Percentiles rank a stretch among this genome's conserved stretches.
Evolutionary conservation across 2,888 invertebrate species (phyloP).

Genomic region (Norana najaformis): DNA sequence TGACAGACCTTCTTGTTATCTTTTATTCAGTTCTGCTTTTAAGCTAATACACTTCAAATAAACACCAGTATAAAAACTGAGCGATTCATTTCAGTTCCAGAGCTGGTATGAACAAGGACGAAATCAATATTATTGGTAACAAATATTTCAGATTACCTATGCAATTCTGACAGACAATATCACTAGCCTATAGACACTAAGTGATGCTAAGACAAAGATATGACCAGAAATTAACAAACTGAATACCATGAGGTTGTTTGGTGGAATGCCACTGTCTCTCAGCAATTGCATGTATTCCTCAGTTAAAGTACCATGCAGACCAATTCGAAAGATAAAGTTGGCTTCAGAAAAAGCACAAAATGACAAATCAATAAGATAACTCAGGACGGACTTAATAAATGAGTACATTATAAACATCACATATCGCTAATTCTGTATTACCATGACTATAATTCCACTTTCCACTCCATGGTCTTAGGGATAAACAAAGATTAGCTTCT

Average conservation of each 20-base stretch:
- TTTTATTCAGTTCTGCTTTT: not conserved
- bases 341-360: constrained; percentile 46
- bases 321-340: constrained; percentile 51
- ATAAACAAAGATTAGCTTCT: too few relatives aligned
- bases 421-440: too few relatives aligned
- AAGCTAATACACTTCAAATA: not conserved
- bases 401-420: too few relatives aligned
- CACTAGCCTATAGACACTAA: not conserved
- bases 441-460: too few relatives aligned
- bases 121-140: not conserved
- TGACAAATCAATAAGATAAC: not conserved
- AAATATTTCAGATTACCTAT: too few relatives aligned
- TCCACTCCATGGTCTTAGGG: too few relatives aligned
- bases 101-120: not conserved
- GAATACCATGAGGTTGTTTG: constrained; percentile 71
- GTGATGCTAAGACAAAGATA: not conserved
- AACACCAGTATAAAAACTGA: not conserved
- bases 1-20: not conserved
- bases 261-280: constrained; percentile 63
- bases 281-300: constrained; percentile 49
- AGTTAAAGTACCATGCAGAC: constrained; percentile 47
- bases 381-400: not conserved
- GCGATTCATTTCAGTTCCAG: not conserved
- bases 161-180: not conserved
- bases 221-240: not conserved